A percentile compares a stretch with the other conserved stretches of the same genome.
These are phyloP conservation scores for Microcebus ravelobensis DNA, from an alignment of 2,113 vertebrate species.

Conservation along the genomic window DNA sequence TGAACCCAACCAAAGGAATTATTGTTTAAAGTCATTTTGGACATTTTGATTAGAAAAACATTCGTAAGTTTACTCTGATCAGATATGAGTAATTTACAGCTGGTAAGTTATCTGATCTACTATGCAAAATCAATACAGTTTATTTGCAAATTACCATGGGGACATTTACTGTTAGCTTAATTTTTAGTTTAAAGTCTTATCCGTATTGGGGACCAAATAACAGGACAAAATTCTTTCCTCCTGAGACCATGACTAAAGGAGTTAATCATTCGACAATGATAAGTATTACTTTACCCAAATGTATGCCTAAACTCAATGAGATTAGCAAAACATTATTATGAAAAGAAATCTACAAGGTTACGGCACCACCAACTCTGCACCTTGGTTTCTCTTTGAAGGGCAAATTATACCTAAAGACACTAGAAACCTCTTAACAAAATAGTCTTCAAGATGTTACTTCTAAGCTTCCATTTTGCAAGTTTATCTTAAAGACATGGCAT, in stretches of 20 bases:
- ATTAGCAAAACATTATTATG: not conserved
- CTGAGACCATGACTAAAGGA: not conserved
- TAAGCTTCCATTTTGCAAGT: not conserved
- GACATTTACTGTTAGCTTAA: not conserved
- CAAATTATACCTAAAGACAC: not conserved
- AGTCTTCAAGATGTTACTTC: not conserved
- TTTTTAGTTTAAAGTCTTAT: constrained; percentile 14
- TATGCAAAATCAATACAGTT: not conserved
- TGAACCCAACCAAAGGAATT: not conserved
- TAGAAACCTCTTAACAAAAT: not conserved
- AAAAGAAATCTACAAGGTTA: not conserved
- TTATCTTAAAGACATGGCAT: not conserved
- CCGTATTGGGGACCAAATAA: not conserved
- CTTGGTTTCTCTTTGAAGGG: constrained; percentile 10
- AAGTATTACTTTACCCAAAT: not conserved
- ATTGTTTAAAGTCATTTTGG: constrained; percentile 3
- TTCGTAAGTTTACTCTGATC: not conserved
- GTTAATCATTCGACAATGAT: not conserved
- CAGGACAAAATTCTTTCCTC: not conserved
- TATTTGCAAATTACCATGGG: not conserved
- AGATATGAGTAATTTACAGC: constrained; percentile 7
- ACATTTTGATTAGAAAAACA: constrained; percentile 8
- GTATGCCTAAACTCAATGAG: not conserved
- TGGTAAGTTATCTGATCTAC: not conserved
- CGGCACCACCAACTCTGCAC: not conserved